phyloP scores from a whole-genome alignment of 2,888 invertebrate genomes.

The Perithous albicinctus region DNA sequence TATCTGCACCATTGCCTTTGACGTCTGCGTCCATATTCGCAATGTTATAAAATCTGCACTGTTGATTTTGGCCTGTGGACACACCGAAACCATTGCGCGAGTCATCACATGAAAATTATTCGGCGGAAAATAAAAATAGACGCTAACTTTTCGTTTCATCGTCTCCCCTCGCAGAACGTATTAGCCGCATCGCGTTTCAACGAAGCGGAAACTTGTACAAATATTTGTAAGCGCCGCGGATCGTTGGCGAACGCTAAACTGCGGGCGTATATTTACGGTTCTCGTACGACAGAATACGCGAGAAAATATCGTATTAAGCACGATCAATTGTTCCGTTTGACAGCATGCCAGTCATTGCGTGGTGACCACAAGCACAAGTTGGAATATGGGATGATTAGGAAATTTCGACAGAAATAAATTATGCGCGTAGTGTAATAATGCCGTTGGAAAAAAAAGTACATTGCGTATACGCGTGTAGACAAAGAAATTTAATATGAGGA shows the following conservation, averaged over 20 bases:
- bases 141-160: neutral
- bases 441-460: neutral
- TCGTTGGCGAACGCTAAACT: neutral
- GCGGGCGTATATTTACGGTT: neutral
- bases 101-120: constrained; percentile 6
- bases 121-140: constrained; percentile 12
- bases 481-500: constrained; percentile 66
- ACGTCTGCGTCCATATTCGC: neutral
- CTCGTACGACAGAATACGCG: neutral
- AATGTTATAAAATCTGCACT: neutral
- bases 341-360: too few species aligned
- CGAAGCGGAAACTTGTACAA: constrained; percentile 19
- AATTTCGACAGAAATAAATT: neutral
- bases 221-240: constrained; percentile 14
- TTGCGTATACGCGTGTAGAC: constrained; percentile 4
- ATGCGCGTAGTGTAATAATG: neutral
- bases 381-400: neutral
- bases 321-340: constrained; percentile 16
- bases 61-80: constrained; percentile 2
- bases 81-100: neutral
- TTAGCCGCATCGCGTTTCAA: neutral
- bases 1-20: constrained; percentile 2
- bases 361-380: neutral
- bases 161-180: constrained; percentile 10
- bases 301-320: neutral